Conservation (phyloP, 30 jellyfish, hydroid and myxozoan species). For the Sanderia malayensis region DNA sequence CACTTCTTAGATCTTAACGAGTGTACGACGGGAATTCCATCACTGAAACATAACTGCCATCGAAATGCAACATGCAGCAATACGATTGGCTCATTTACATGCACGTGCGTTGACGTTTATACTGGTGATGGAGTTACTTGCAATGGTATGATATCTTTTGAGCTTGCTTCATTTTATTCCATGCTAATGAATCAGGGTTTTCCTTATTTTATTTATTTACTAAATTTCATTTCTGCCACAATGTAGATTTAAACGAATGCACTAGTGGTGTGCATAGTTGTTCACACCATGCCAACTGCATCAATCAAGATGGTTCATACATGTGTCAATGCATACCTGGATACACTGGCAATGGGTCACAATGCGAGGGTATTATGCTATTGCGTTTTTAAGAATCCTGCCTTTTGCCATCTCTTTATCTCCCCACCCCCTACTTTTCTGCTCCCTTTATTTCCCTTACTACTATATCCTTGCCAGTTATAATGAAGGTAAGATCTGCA, state of each 20-base stretch:
- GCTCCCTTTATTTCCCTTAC: too few relatives aligned
- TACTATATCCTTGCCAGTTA: too few relatives aligned
- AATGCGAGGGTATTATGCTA: slow-evolving; percentile 27
- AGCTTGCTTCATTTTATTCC: too few relatives aligned
- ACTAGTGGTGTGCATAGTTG: neutral
- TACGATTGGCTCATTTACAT: slow-evolving; percentile 59
- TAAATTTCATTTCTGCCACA: too few relatives aligned
- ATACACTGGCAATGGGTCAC: slow-evolving; percentile 43
- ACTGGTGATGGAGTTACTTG: slow-evolving; percentile 69
- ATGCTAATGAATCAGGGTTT: too few relatives aligned
- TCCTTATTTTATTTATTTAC: too few relatives aligned
- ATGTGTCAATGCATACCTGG: slow-evolving; percentile 36
- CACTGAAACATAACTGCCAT: slow-evolving; percentile 49
- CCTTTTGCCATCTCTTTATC: too few relatives aligned
- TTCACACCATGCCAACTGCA: slow-evolving; percentile 36
- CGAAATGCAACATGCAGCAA: slow-evolving; percentile 59
- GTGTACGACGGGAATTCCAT: slow-evolving; percentile 19
- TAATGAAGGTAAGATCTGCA: too few relatives aligned
- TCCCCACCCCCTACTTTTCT: too few relatives aligned
- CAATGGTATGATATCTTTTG: slow-evolving; percentile 36
- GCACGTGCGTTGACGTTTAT: slow-evolving; percentile 65
- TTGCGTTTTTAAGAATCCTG: too few relatives aligned
- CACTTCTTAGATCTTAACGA: slow-evolving; percentile 61
- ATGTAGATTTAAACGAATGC: slow-evolving; percentile 34
- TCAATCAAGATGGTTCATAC: slow-evolving; percentile 34